Evolutionary conservation across 2,888 invertebrate species (phyloP).

Genomic region (Acrobasis consociella): DNA sequence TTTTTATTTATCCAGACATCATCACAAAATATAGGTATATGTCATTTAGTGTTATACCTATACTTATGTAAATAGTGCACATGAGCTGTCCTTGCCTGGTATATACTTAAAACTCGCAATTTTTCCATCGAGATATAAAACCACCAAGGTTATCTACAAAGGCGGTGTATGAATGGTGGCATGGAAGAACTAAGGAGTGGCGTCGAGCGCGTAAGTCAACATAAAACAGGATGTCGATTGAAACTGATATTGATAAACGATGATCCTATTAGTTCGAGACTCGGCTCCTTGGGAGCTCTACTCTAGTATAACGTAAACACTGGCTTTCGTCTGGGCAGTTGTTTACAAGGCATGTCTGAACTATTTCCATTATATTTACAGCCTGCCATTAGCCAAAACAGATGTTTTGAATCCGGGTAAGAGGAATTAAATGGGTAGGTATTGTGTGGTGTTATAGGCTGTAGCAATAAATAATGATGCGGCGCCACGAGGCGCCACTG

Average conservation of each 20-base stretch:
- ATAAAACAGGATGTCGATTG: slow-evolving; percentile 2
- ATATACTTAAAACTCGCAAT: too few species aligned
- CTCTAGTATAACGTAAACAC: slow-evolving; percentile 58
- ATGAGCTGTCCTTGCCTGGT: too few species aligned
- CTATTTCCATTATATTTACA: slow-evolving; percentile 56
- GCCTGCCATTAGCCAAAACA: slow-evolving; percentile 58
- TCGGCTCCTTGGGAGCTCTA: slow-evolving; percentile 35
- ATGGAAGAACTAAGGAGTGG: not conserved
- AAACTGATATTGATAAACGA: slow-evolving; percentile 21
- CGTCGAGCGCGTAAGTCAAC: slow-evolving; percentile 1
- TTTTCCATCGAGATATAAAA: too few species aligned
- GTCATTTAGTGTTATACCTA: too few species aligned
- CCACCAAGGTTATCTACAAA: too few species aligned
- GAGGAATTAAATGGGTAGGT: slow-evolving; percentile 19
- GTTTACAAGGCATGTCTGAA: slow-evolving; percentile 59
- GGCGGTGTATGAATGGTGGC: too few species aligned
- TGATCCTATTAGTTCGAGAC: slow-evolving; percentile 20
- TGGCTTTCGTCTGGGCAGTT: slow-evolving; percentile 59
- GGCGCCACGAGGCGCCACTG: too few species aligned
- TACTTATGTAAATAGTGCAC: too few species aligned
- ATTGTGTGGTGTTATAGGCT: too few species aligned
- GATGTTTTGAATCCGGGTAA: slow-evolving; percentile 59
- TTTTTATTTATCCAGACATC: too few species aligned
- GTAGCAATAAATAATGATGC: too few species aligned
- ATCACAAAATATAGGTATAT: too few species aligned